phyloP scores from a whole-genome alignment of 2,113 vertebrate genomes.

The Chaetodon auriga region DNA sequence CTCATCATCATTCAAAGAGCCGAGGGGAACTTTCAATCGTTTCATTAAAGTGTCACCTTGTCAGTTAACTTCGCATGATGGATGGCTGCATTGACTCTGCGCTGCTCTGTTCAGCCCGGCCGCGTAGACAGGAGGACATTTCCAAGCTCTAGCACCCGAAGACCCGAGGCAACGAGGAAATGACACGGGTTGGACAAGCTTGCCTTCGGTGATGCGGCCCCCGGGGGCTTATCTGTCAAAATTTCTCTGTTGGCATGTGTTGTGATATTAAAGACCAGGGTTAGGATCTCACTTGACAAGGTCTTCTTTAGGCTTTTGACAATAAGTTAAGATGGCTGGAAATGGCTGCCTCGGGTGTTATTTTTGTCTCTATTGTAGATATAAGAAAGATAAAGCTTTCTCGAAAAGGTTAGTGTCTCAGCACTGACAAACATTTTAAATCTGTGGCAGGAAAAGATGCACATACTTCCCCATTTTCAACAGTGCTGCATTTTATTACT shows the following conservation, averaged over 20 bases:
- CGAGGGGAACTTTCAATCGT: slow-evolving; percentile 21
- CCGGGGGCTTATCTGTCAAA: slow-evolving; percentile 36
- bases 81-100: slow-evolving; percentile 49
- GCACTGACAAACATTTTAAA: not conserved
- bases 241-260: slow-evolving; percentile 1
- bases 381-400: not conserved
- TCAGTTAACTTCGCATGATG: slow-evolving; percentile 59
- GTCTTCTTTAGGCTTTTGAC: slow-evolving; percentile 26
- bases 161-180: slow-evolving; percentile 25
- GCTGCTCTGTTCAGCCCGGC: slow-evolving; percentile 21
- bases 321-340: slow-evolving; percentile 15
- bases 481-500: not conserved
- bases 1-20: slow-evolving; percentile 48
- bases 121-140: slow-evolving; percentile 6
- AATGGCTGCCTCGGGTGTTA: slow-evolving; percentile 3
- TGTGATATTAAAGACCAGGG: slow-evolving; percentile 28
- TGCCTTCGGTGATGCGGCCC: slow-evolving; percentile 30
- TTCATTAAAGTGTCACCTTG: slow-evolving; percentile 63
- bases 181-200: slow-evolving; percentile 43
- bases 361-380: slow-evolving; percentile 10
- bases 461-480: not conserved
- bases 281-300: slow-evolving; percentile 43
- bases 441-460: not conserved
- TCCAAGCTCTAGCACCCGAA: slow-evolving; percentile 7
- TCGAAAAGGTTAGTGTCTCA: slow-evolving; percentile 7